Evolutionary conservation across 2,113 vertebrate species (phyloP).

Genomic region (Cichladusa arquata): DNA sequence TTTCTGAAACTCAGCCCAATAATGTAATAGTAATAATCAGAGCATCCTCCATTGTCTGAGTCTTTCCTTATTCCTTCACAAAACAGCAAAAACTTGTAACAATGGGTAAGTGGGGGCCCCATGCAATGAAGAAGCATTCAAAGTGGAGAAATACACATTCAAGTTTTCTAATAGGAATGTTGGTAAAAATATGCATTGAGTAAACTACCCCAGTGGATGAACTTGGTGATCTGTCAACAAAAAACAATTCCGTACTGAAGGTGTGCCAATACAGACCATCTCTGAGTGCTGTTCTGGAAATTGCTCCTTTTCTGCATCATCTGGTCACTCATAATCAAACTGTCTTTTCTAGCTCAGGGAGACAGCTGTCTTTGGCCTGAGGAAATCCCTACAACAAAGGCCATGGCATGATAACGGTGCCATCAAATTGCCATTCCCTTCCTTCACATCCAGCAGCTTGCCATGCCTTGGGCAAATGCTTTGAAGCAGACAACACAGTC

Average conservation of each 20-base stretch:
- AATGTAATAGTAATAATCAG: background rate
- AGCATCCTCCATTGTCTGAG: background rate
- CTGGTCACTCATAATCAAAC: background rate
- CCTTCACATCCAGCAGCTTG: background rate
- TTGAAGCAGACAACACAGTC: background rate
- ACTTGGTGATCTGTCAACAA: background rate
- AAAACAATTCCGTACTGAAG: background rate
- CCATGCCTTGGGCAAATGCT: background rate
- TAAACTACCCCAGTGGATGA: background rate
- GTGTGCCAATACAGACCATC: background rate
- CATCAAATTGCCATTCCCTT: background rate
- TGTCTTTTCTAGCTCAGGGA: background rate
- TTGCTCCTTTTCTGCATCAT: background rate
- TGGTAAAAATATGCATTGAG: constrained; percentile 35
- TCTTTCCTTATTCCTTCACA: constrained; percentile 18
- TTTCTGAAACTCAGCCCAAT: background rate
- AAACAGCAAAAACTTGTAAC: background rate
- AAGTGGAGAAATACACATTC: constrained; percentile 57
- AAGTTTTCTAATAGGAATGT: constrained; percentile 77
- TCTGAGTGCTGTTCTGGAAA: background rate
- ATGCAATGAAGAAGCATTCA: constrained; percentile 48
- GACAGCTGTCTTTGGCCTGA: background rate
- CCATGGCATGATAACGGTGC: background rate
- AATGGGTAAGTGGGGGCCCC: background rate
- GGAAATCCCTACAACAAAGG: background rate